Conservation (phyloP, 2,888 invertebrate species). For the Hydropsyche betteni region DNA sequence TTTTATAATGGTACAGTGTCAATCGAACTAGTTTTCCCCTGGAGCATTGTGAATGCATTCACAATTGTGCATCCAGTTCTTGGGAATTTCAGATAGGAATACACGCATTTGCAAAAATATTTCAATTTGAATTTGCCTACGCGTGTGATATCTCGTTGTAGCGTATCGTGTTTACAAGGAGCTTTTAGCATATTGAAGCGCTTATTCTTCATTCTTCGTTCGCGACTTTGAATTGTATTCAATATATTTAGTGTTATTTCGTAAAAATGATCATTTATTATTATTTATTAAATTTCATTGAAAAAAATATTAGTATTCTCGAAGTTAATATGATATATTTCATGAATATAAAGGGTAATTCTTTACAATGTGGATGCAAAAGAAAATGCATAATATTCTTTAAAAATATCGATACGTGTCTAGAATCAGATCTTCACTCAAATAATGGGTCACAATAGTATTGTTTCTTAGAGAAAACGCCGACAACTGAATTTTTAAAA, state of each 20-base stretch:
- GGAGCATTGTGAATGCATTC: neutral
- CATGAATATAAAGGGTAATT: no score
- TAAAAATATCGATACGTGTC: neutral
- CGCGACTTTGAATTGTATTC: no score
- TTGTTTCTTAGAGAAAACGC: no score
- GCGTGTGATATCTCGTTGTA: constrained; percentile 4
- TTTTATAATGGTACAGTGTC: neutral
- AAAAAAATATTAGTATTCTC: no score
- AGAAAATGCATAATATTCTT: neutral
- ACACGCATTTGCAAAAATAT: constrained; percentile 29
- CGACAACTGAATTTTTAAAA: no score
- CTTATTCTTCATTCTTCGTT: neutral
- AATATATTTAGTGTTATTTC: no score
- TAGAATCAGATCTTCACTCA: neutral
- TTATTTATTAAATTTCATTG: no score
- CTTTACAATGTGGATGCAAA: neutral
- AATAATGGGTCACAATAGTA: no score
- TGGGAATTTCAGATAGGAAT: neutral
- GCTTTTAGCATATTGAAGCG: constrained; percentile 4
- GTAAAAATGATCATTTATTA: no score
- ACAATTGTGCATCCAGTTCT: neutral
- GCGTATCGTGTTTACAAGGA: constrained; percentile 22
- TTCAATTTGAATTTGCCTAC: constrained; percentile 37
- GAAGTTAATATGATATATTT: no score
- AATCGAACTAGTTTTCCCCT: neutral